Evolutionary conservation across 2,797 vertebrate species (phyloP).

Genomic region (Selene dorsalis): DNA sequence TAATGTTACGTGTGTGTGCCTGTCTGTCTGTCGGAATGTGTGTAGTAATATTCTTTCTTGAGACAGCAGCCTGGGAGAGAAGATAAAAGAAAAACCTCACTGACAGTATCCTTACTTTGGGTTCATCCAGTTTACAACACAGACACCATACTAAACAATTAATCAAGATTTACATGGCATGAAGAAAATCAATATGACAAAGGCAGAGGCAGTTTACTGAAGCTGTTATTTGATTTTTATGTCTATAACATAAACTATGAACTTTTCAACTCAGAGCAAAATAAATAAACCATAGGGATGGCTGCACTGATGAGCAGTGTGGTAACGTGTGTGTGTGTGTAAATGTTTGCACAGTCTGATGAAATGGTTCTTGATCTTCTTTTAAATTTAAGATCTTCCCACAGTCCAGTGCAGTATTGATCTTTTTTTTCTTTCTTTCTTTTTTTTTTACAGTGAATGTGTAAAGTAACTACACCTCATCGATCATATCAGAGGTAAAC

Average conservation of each 20-base stretch:
- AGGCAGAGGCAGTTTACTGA: background rate
- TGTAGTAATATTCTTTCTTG: no score
- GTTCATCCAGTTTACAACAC: no score
- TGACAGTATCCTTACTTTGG: no score
- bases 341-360: constrained; percentile 1
- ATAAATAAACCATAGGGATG: background rate
- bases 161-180: background rate
- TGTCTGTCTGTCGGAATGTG: no score
- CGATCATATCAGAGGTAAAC: constrained; percentile 26
- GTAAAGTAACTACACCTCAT: background rate
- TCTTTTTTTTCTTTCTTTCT: background rate
- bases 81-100: no score
- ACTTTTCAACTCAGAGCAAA: background rate
- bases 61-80: no score
- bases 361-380: background rate
- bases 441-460: constrained; percentile 4
- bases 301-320: background rate
- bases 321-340: background rate
- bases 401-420: background rate
- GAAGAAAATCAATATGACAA: background rate
- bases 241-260: background rate
- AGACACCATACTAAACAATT: background rate
- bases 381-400: constrained; percentile 8
- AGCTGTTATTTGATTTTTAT: background rate
- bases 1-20: no score